These are phyloP conservation scores for Corella eumyota DNA, from an alignment of 23 tunicate genomes.

Conservation along the genomic window DNA sequence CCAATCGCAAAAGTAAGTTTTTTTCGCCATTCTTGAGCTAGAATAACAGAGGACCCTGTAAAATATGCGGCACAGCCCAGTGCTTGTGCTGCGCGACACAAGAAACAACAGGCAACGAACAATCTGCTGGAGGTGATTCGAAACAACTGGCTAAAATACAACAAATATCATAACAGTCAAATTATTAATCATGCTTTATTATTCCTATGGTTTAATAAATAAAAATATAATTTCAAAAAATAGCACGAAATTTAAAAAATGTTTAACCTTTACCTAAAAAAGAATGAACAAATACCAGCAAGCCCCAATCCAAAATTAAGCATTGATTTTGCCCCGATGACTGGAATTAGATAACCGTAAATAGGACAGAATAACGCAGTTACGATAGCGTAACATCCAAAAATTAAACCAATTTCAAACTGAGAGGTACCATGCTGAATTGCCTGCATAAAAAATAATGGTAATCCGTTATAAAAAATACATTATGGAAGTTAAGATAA, in stretches of 20 bases:
- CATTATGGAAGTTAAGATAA: not conserved
- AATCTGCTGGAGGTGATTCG: not conserved
- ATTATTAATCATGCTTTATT: not conserved
- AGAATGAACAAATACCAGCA: constrained; percentile 18
- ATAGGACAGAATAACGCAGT: constrained; percentile 35
- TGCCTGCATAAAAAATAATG: constrained; percentile 32
- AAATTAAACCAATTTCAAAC: constrained; percentile 31
- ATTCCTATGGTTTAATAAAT: not conserved
- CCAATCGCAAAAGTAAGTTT: constrained; percentile 49
- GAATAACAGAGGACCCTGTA: constrained; percentile 25
- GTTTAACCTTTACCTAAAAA: constrained; percentile 38
- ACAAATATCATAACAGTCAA: too few species aligned
- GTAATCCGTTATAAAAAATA: too few species aligned
- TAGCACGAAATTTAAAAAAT: too few species aligned
- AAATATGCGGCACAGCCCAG: constrained; percentile 55
- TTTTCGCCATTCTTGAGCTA: constrained; percentile 39
- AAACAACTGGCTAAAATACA: constrained; percentile 14
- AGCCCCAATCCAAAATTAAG: constrained; percentile 18
- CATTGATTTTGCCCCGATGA: constrained; percentile 27
- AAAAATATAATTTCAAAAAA: not conserved
- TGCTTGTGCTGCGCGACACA: constrained; percentile 23
- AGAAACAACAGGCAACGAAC: constrained; percentile 12
- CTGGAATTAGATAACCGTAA: constrained; percentile 22
- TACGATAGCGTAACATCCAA: constrained; percentile 40
- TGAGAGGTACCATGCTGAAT: constrained; percentile 22